Evolutionary conservation across 2,113 vertebrate species (phyloP).

Genomic region (Alligator sinensis): DNA sequence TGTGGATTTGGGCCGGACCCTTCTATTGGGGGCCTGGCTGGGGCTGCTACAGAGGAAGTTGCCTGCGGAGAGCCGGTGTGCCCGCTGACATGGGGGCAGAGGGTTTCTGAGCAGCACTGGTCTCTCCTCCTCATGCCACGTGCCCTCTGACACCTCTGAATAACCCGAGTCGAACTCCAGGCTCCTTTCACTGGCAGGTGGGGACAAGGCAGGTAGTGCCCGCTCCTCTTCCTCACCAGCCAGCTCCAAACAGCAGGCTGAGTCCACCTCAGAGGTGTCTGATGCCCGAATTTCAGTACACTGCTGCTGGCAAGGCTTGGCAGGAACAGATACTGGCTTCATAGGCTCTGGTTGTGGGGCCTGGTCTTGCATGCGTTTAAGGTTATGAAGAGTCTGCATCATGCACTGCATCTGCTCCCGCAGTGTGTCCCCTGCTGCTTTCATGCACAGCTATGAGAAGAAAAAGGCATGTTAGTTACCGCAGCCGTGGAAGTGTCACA

Average conservation of each 20-base stretch:
- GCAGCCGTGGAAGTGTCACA: background rate
- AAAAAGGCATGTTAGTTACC: slow-evolving; percentile 26
- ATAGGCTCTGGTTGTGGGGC: background rate
- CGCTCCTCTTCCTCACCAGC: slow-evolving; percentile 77
- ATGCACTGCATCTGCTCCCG: slow-evolving; percentile 84
- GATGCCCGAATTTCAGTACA: slow-evolving; percentile 73
- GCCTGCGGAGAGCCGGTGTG: slow-evolving; percentile 83
- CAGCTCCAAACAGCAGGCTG: slow-evolving; percentile 88
- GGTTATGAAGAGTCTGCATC: slow-evolving; percentile 81
- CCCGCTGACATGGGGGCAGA: slow-evolving; percentile 62
- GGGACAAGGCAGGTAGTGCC: slow-evolving; percentile 66
- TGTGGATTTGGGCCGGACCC: slow-evolving; percentile 91
- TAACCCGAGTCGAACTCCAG: slow-evolving; percentile 95
- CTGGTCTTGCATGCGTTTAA: slow-evolving; percentile 68
- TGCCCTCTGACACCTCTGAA: slow-evolving; percentile 88
- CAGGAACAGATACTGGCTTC: slow-evolving; percentile 57
- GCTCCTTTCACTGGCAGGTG: slow-evolving; percentile 86
- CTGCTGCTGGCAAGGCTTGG: slow-evolving; percentile 68
- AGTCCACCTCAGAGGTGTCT: slow-evolving; percentile 86
- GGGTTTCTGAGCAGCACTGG: slow-evolving; percentile 42
- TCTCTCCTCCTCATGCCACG: slow-evolving; percentile 89
- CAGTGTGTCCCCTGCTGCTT: slow-evolving; percentile 80
- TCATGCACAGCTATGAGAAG: slow-evolving; percentile 82
- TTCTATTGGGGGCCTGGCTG: slow-evolving; percentile 61
- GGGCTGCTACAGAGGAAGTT: slow-evolving; percentile 82